Conservation (phyloP, 1,140 invertebrate genomes). For the Drosophila pallidifrons region DNA sequence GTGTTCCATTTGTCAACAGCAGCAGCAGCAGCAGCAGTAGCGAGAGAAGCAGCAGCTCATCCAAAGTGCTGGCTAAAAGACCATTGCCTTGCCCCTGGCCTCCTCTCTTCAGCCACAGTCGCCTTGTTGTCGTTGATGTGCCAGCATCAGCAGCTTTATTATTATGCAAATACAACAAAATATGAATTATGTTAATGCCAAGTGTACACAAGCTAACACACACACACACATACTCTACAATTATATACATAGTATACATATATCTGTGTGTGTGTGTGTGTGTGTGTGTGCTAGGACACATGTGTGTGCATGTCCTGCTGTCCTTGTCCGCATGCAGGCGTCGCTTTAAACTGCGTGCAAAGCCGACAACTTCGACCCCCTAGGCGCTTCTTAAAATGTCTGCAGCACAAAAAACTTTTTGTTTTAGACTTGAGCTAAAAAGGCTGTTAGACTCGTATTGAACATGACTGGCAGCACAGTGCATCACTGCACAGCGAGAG, state of each 20-base stretch:
- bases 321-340: constrained; percentile 29
- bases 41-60: constrained; percentile 19
- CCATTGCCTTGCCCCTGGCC: constrained; percentile 26
- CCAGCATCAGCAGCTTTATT: constrained; percentile 76
- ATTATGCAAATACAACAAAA: constrained; percentile 80
- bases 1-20: constrained; percentile 73
- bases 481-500: neutral
- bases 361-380: constrained; percentile 50
- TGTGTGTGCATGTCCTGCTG: constrained; percentile 39
- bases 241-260: neutral
- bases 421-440: constrained; percentile 19
- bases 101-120: constrained; percentile 2
- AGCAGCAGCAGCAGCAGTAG: constrained; percentile 19
- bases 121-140: constrained; percentile 50
- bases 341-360: constrained; percentile 54
- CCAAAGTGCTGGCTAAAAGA: constrained; percentile 41
- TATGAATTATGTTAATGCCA: constrained; percentile 79
- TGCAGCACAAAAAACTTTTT: constrained; percentile 19
- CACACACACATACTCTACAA: neutral
- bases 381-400: constrained; percentile 22
- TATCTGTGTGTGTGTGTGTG: too few species aligned
- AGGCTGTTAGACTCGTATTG: constrained; percentile 8
- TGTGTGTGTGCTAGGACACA: neutral
- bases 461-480: constrained; percentile 1
- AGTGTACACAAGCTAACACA: constrained; percentile 50